Conservation (phyloP, 1,140 invertebrate species). For the Physella acuta region DNA sequence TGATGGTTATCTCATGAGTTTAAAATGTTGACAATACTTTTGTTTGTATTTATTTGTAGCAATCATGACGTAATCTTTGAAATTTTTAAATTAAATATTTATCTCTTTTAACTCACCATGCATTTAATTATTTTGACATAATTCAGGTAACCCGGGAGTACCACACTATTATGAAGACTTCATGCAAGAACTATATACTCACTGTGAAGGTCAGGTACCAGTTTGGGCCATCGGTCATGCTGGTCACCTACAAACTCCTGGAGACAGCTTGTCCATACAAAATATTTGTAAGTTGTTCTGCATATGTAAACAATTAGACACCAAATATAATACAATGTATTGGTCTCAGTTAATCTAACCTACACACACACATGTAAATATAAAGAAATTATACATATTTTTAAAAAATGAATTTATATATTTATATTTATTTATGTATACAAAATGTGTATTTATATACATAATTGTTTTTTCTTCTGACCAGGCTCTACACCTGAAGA, state of each 20-base stretch:
- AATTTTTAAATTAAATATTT: neutral
- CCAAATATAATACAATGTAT: neutral
- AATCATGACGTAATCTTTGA: neutral
- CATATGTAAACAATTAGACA: neutral
- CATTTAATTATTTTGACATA: neutral
- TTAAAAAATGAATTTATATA: neutral
- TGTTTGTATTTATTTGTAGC: neutral
- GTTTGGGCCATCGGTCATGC: conserved; percentile 77
- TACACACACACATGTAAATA: neutral
- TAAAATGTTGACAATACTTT: neutral
- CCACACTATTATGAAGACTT: conserved; percentile 75
- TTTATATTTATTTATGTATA: neutral
- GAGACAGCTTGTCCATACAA: neutral
- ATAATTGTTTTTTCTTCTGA: conserved; percentile 15
- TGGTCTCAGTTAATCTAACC: neutral
- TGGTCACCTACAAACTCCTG: conserved; percentile 57
- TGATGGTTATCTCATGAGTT: neutral
- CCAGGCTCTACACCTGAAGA: conserved; percentile 49
- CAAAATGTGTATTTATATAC: neutral
- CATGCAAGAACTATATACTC: conserved; percentile 66
- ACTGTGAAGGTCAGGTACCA: conserved; percentile 64
- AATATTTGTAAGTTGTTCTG: conserved; percentile 26
- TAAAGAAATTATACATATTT: neutral
- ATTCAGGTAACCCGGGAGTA: conserved; percentile 71
- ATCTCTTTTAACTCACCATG: neutral